Conservation (phyloP, 2,797 vertebrate genomes). For the Buphagus erythrorhynchus region DNA sequence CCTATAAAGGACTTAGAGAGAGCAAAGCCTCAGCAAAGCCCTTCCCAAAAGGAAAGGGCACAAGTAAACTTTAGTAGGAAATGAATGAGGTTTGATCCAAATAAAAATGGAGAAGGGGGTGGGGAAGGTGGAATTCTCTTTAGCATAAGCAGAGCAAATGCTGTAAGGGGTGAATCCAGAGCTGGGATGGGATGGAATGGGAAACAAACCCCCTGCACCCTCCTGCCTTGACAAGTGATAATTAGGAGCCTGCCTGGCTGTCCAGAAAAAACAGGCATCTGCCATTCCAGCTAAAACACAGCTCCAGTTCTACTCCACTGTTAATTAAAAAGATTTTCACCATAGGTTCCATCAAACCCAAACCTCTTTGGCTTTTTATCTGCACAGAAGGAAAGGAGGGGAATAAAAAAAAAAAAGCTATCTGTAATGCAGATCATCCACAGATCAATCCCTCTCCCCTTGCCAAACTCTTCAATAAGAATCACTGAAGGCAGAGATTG, state of each 20-base stretch:
- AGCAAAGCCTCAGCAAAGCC: not conserved
- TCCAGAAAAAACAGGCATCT: not conserved
- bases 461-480: not conserved
- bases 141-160: not conserved
- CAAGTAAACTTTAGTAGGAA: accelerated
- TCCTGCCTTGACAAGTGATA: not conserved
- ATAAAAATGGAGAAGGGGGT: accelerated
- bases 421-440: not conserved
- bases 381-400: not conserved
- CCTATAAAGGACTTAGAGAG: not conserved
- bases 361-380: not conserved
- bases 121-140: not conserved
- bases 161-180: accelerated
- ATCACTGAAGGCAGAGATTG: not conserved
- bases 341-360: not conserved
- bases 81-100: not conserved
- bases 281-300: not conserved
- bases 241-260: not conserved
- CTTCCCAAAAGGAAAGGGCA: not conserved
- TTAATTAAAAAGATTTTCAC: conserved; percentile 29
- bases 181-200: not conserved
- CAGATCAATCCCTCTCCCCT: not conserved
- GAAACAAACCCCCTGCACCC: not conserved
- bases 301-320: not conserved
- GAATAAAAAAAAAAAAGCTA: not conserved